Percentiles rank a stretch among this genome's conserved stretches.
phyloP scores from a whole-genome alignment of 1,140 invertebrate genomes.

The Solenopsis fugax region DNA sequence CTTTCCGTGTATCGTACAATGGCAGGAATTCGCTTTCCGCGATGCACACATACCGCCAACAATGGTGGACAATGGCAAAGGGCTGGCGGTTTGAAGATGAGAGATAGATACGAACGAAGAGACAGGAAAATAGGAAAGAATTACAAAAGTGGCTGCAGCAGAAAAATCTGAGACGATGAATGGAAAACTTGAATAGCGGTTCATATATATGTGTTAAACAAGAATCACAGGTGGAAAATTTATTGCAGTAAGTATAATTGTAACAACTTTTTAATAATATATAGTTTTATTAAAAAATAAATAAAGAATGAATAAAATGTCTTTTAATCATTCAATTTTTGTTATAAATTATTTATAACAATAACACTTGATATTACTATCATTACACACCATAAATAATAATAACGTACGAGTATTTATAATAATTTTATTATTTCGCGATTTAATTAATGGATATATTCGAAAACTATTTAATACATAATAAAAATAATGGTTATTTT shows the following conservation, averaged over 20 bases:
- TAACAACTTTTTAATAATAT: not conserved
- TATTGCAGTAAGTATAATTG: not conserved
- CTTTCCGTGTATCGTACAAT: slow-evolving; percentile 70
- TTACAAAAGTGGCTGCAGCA: slow-evolving; percentile 67
- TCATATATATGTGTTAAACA: slow-evolving; percentile 37
- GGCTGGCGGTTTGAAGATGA: slow-evolving; percentile 56
- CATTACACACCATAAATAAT: not conserved
- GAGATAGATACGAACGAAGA: slow-evolving; percentile 65
- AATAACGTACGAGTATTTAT: not conserved
- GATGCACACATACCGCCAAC: slow-evolving; percentile 63
- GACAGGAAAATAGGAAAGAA: slow-evolving; percentile 72
- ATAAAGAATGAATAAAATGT: not conserved
- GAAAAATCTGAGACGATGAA: slow-evolving; percentile 68
- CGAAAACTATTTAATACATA: not conserved
- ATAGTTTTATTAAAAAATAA: not conserved
- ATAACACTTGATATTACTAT: not conserved
- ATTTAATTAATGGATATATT: slow-evolving; percentile 1
- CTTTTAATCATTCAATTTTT: not conserved
- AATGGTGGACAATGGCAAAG: slow-evolving; percentile 72
- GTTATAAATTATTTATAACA: not conserved
- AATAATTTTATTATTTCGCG: not conserved
- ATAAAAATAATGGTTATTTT: slow-evolving; percentile 4
- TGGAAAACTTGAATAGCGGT: slow-evolving; percentile 40
- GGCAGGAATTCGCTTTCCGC: slow-evolving; percentile 72
- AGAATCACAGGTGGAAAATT: slow-evolving; percentile 6